These are phyloP conservation scores for Pongo pygmaeus DNA, from an alignment of 2,113 vertebrate genomes.

Conservation along the genomic window DNA sequence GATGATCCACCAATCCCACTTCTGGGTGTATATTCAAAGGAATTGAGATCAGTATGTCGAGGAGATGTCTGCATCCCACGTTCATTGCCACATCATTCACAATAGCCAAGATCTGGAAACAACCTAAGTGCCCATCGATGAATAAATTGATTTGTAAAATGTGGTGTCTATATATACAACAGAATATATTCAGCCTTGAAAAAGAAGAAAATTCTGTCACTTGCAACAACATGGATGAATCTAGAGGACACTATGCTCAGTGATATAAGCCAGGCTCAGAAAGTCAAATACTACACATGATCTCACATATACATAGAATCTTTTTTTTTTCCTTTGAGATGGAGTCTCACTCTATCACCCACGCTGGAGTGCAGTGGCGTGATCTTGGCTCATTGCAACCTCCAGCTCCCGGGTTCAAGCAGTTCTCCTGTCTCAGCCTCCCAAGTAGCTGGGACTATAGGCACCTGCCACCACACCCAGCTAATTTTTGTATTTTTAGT, in stretches of 20 bases:
- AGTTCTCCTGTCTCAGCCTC: no score
- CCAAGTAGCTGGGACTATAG: no score
- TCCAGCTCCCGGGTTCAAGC: no score
- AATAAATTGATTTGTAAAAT: background rate
- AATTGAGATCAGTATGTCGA: background rate
- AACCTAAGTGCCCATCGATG: background rate
- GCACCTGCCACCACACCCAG: no score
- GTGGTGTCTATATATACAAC: background rate
- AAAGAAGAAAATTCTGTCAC: background rate
- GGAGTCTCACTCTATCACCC: no score
- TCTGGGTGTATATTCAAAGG: background rate
- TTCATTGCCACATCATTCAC: background rate
- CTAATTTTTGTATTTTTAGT: no score
- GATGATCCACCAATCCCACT: background rate
- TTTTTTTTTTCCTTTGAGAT: background rate
- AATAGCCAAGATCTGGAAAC: background rate
- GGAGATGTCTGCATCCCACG: background rate
- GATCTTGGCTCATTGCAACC: no score
- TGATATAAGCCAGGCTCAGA: background rate
- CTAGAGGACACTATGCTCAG: background rate
- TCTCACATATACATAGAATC: background rate
- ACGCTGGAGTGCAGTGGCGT: no score
- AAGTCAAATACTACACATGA: background rate
- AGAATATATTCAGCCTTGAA: background rate
- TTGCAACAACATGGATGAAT: background rate